Evolutionary conservation across 1,140 invertebrate species (phyloP).

Genomic region (Coptotermes formosanus): DNA sequence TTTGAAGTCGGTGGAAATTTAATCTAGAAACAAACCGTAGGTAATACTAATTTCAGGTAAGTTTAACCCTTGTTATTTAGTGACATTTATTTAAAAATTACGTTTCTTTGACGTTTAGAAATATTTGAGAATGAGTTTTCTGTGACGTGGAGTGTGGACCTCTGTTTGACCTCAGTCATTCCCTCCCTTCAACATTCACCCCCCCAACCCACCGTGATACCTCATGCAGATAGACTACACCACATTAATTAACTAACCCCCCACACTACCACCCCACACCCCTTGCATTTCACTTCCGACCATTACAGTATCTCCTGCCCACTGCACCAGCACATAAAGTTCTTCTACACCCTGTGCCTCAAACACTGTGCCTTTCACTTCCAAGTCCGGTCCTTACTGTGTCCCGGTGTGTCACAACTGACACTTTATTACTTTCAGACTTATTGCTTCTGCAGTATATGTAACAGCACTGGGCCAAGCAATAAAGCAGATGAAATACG

Average conservation of each 20-base stretch:
- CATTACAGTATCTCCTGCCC: background rate
- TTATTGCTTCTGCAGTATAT: too few species aligned
- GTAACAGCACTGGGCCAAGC: too few species aligned
- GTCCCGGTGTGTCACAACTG: too few species aligned
- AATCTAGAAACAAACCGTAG: too few species aligned
- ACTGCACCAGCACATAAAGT: background rate
- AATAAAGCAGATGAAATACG: too few species aligned
- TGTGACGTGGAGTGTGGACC: background rate
- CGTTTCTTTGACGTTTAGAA: background rate
- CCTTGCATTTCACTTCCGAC: background rate
- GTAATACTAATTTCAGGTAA: too few species aligned
- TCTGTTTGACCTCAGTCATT: background rate
- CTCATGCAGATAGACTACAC: slow-evolving; percentile 10
- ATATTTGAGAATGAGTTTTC: background rate
- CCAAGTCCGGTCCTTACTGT: too few species aligned
- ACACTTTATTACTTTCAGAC: too few species aligned
- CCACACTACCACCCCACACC: background rate
- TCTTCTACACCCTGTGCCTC: background rate
- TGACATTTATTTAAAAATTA: background rate
- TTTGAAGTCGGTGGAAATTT: too few species aligned
- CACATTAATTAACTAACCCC: slow-evolving; percentile 8
- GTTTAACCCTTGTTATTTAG: too few species aligned
- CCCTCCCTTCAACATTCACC: background rate
- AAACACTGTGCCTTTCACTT: background rate
- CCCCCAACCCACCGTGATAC: background rate